Evolutionary conservation across 2,888 invertebrate genomes (phyloP), one percentile per base, ranked within the genome.

Genomic region (Gastrophysa polygoni): DNA sequence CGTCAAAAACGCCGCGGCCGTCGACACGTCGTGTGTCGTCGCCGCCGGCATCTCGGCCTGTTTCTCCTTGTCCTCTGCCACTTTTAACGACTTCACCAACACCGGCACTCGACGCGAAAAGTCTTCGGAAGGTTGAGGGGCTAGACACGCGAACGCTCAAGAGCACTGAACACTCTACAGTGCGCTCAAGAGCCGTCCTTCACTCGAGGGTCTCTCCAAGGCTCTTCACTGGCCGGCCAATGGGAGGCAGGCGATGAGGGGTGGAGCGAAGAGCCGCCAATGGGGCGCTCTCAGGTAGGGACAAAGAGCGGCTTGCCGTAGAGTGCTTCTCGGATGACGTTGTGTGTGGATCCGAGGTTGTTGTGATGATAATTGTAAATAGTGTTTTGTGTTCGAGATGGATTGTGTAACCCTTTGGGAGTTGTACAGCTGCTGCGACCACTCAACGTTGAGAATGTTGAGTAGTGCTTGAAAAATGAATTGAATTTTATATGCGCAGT

Each of bases 1-100:
- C 16, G 89, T 89, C 77, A 91, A 81, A 77, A 91, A 84, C 59
- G 90, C 88, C n/a, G 77, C 80, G 64, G 79, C 81, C 44, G 78
- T 71, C 38, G 77, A 70, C 54, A 77, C 65, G 55, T 76, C 63
- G 63, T 75, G 64, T 44, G 71, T 50, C 60, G 71, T 51, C 18
- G 52, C 57, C 38, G 68, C 49, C 52, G 73, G 72, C 73, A 75
- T 72, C 50, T 67, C 71, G 50, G 69, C 61, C 57, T 71, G 68
- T 70, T 76, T 75, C 55, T 70, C 71, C 57, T 78, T 79, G 61
- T 81, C 80, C 63, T 78, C 79, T 74, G 81, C 81, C 81, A 81
- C 80, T 76, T 76, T 77, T 70, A 47, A 61, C 51, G 48, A 63
- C 55, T 63, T 51, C 61, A 64, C 38, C 38, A 14, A 6, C 14